Percentiles rank a stretch among this genome's conserved stretches.
Conservation (phyloP, 2,113 vertebrate genomes). For the Nothoprocta pentlandii region DNA sequence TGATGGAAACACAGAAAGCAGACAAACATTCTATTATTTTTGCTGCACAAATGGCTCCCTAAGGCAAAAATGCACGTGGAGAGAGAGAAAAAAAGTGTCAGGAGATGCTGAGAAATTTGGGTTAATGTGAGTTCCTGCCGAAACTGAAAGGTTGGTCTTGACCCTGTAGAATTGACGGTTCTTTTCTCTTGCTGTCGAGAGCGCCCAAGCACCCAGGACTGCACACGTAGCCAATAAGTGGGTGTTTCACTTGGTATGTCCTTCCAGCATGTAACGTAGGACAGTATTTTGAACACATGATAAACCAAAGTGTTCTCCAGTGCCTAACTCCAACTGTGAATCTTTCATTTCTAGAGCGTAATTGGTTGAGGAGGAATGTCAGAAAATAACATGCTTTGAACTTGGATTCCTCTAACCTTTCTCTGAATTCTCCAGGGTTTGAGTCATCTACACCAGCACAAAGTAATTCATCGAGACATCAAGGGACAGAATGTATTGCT, state of each 20-base stretch:
- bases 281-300: neutral
- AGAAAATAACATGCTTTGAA: constrained; percentile 49
- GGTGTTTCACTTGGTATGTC: neutral
- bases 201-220: neutral
- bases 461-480: constrained; percentile 98
- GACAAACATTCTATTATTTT: neutral
- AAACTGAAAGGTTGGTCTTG: neutral
- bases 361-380: constrained; percentile 38
- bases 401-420: constrained; percentile 50
- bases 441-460: constrained; percentile 98
- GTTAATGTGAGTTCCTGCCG: neutral
- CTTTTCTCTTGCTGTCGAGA: neutral
- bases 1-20: neutral
- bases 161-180: neutral
- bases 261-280: neutral
- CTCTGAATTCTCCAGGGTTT: constrained; percentile 86
- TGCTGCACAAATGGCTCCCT: neutral
- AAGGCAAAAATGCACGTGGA: neutral
- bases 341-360: constrained; percentile 23
- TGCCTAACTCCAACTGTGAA: constrained; percentile 20
- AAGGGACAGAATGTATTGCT: constrained; percentile 98
- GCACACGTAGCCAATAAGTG: rapidly evolving
- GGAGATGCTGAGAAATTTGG: neutral
- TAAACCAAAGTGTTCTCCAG: constrained; percentile 19
- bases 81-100: neutral